phyloP scores from a whole-genome alignment of 1,140 invertebrate genomes.

The Drosophila bocki region DNA sequence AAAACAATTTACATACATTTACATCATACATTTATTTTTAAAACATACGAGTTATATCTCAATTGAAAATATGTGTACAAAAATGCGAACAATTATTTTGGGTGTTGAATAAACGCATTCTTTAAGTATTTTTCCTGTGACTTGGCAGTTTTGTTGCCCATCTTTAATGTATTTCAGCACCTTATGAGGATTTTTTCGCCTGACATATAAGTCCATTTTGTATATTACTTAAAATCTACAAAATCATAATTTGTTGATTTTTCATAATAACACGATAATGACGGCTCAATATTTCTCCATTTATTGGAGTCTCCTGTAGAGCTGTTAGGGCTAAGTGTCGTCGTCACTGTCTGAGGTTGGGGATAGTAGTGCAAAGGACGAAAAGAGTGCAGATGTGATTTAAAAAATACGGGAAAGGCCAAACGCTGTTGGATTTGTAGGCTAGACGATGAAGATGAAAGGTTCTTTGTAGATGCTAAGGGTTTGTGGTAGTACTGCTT shows the following conservation, averaged over 20 bases:
- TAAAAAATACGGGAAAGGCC: conserved; percentile 62
- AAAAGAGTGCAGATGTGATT: conserved; percentile 52
- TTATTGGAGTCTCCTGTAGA: conserved; percentile 23
- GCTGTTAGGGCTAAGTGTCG: conserved; percentile 30
- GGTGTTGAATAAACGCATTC: too few relatives aligned
- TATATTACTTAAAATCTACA: conserved; percentile 33
- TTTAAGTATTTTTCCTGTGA: too few relatives aligned
- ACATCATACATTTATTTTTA: too few relatives aligned
- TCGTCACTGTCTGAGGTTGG: conserved; percentile 25
- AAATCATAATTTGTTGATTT: conserved; percentile 30
- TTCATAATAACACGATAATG: conserved; percentile 48
- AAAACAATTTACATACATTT: too few relatives aligned
- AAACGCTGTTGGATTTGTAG: conserved; percentile 63
- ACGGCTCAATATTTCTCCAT: conserved; percentile 37
- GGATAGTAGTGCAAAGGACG: conserved; percentile 35
- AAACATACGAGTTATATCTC: too few relatives aligned
- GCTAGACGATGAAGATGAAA: conserved; percentile 24
- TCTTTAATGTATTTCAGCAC: neutral
- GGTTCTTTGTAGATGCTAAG: conserved; percentile 4
- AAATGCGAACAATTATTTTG: too few relatives aligned
- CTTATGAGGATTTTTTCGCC: too few relatives aligned
- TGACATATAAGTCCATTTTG: neutral
- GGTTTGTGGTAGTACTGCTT: conserved; percentile 11
- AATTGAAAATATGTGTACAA: too few relatives aligned
- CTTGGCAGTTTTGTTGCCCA: neutral